These are phyloP conservation scores for Habroteleia sp. DNA, from an alignment of 2,888 invertebrate genomes.

Conservation along the genomic window DNA sequence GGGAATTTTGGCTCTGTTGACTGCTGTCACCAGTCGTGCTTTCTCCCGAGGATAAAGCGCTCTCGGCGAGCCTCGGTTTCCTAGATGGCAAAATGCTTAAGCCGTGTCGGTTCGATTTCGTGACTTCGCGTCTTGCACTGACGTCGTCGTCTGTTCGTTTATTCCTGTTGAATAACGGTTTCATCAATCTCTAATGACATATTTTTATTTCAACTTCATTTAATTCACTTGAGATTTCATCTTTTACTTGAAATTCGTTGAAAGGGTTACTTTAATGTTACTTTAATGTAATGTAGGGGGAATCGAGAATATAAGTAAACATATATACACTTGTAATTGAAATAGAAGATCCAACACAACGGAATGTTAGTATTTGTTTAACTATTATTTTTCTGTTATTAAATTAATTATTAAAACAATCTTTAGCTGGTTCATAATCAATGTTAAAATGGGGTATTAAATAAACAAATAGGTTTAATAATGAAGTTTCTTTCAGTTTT, in stretches of 20 bases:
- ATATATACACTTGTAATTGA: too few species aligned
- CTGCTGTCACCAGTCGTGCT: conserved; percentile 83
- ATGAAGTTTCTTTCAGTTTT: too few species aligned
- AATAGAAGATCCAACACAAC: too few species aligned
- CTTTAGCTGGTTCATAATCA: too few species aligned
- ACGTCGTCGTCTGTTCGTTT: conserved; percentile 76
- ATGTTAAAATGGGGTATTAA: too few species aligned
- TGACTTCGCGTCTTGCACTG: conserved; percentile 74
- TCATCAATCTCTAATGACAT: conserved; percentile 29
- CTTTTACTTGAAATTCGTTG: conserved; percentile 5
- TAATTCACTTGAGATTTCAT: conserved; percentile 13
- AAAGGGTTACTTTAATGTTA: too few species aligned
- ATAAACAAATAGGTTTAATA: too few species aligned
- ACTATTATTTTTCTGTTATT: too few species aligned
- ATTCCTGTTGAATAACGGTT: conserved; percentile 66
- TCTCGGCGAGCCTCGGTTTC: conserved; percentile 77
- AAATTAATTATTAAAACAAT: too few species aligned
- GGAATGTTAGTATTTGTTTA: too few species aligned
- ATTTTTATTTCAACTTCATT: conserved; percentile 30
- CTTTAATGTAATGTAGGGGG: too few species aligned
- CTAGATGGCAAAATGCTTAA: conserved; percentile 74
- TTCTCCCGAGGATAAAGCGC: conserved; percentile 79
- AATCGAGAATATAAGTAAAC: too few species aligned
- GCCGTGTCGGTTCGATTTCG: conserved; percentile 74
- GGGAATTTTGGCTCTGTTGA: conserved; percentile 83